phyloP scores from a whole-genome alignment of 2,113 vertebrate species.

The Petroica traversi region DNA sequence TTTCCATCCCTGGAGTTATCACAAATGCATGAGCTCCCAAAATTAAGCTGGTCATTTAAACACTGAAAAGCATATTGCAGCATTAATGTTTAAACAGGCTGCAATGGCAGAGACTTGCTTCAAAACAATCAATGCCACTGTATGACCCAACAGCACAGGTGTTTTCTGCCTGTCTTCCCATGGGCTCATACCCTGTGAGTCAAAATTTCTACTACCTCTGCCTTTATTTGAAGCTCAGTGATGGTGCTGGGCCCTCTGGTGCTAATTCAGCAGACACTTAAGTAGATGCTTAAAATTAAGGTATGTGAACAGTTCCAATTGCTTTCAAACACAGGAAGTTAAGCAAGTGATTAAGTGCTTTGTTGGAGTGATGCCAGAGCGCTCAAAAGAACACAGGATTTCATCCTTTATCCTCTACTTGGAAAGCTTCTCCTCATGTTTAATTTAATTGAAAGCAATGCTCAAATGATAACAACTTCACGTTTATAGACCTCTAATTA shows the following conservation, averaged over 20 bases:
- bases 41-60: constrained; percentile 29
- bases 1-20: constrained; percentile 29
- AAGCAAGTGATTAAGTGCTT: constrained; percentile 56
- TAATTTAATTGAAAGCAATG: constrained; percentile 65
- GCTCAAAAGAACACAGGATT: constrained; percentile 20
- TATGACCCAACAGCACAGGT: neutral
- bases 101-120: neutral
- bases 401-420: constrained; percentile 43
- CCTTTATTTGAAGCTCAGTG: neutral
- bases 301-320: neutral
- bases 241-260: neutral
- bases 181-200: neutral
- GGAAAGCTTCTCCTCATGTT: constrained; percentile 42
- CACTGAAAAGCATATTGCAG: constrained; percentile 18
- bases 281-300: constrained; percentile 24
- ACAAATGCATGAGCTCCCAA: constrained; percentile 19
- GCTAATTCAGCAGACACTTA: neutral
- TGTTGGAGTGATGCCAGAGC: constrained; percentile 46
- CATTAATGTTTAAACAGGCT: constrained; percentile 25
- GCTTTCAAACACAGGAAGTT: constrained; percentile 38
- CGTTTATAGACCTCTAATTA: constrained; percentile 45
- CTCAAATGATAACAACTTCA: constrained; percentile 53
- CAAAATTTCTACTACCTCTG: neutral
- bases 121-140: neutral
- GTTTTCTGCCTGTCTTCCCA: neutral